phyloP scores from a whole-genome alignment of 2,888 invertebrate species.

The Melolontha melolontha region DNA sequence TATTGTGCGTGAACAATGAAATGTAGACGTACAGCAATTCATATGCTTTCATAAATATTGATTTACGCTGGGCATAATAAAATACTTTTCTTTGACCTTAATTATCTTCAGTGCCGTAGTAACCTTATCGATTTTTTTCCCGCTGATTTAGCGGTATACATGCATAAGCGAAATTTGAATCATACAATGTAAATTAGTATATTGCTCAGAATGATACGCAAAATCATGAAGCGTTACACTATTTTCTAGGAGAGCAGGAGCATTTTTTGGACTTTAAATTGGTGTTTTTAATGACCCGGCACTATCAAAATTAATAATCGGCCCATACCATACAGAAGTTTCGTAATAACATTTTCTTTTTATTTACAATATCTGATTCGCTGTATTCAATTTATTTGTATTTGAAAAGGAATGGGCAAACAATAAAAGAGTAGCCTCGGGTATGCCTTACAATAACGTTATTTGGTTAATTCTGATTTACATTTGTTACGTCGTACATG shows the following conservation, averaged over 20 bases:
- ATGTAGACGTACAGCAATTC: too few relatives aligned
- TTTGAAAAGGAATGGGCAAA: too few relatives aligned
- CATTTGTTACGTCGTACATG: too few relatives aligned
- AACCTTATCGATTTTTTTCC: conserved; percentile 28
- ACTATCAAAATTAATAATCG: conserved; percentile 26
- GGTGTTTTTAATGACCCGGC: conserved; percentile 31
- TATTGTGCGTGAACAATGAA: too few relatives aligned
- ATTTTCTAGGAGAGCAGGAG: conserved; percentile 12
- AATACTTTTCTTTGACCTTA: conserved; percentile 30
- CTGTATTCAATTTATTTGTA: too few relatives aligned
- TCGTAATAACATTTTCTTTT: conserved; percentile 13
- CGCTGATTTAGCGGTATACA: conserved; percentile 9
- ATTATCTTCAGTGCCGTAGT: conserved; percentile 28
- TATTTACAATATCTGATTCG: neutral
- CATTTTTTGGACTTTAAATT: conserved; percentile 34
- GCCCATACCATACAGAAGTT: neutral
- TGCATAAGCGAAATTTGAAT: conserved; percentile 14
- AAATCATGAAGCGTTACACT: conserved; percentile 31
- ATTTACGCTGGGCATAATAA: conserved; percentile 17
- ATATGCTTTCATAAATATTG: conserved; percentile 4
- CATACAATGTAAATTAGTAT: conserved; percentile 26
- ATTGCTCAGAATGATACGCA: conserved; percentile 23
- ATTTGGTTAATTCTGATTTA: too few relatives aligned
- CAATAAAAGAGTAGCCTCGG: too few relatives aligned
- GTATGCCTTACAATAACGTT: too few relatives aligned